A percentile compares a stretch with the other conserved stretches of the same genome.
Conservation (phyloP, 2,113 vertebrate genomes). For the Silurus meridionalis region DNA sequence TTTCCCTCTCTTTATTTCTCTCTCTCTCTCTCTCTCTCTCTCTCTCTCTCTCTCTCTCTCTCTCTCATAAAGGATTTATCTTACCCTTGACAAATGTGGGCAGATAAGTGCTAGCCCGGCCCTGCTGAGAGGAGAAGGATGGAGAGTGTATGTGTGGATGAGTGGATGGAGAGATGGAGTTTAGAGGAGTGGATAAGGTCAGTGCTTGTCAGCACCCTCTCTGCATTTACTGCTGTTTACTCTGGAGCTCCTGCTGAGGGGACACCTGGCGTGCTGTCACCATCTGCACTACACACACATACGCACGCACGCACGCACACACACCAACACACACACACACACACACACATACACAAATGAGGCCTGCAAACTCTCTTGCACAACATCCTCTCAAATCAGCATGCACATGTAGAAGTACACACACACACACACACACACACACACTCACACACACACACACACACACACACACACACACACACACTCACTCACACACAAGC, state of each 20-base stretch:
- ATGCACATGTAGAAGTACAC: not conserved
- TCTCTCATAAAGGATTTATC: slow-evolving; percentile 35
- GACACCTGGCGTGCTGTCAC: slow-evolving; percentile 73
- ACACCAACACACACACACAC: slow-evolving; percentile 36
- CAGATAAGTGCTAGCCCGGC: slow-evolving; percentile 42
- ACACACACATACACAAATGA: slow-evolving; percentile 21
- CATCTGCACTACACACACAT: slow-evolving; percentile 38
- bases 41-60: slow-evolving; percentile 10
- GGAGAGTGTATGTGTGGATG: slow-evolving; percentile 24
- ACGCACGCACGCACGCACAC: slow-evolving; percentile 28
- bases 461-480: slow-evolving; percentile 6
- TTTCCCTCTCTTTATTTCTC: slow-evolving; percentile 6
- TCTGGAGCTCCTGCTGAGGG: slow-evolving; percentile 62
- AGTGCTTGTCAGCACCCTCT: slow-evolving; percentile 58
- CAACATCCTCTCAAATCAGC: slow-evolving; percentile 9
- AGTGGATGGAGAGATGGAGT: slow-evolving; percentile 43
- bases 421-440: not conserved
- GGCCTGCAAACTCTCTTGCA: not conserved
- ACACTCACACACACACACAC: not conserved
- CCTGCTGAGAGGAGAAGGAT: slow-evolving; percentile 39
- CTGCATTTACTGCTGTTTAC: slow-evolving; percentile 69
- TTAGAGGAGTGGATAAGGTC: slow-evolving; percentile 59
- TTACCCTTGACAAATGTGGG: slow-evolving; percentile 51
- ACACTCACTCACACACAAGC: not conserved
- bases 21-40: slow-evolving; percentile 16